These are phyloP conservation scores for Aphodius sticticus DNA, from an alignment of 2,888 invertebrate species.

Conservation along the genomic window DNA sequence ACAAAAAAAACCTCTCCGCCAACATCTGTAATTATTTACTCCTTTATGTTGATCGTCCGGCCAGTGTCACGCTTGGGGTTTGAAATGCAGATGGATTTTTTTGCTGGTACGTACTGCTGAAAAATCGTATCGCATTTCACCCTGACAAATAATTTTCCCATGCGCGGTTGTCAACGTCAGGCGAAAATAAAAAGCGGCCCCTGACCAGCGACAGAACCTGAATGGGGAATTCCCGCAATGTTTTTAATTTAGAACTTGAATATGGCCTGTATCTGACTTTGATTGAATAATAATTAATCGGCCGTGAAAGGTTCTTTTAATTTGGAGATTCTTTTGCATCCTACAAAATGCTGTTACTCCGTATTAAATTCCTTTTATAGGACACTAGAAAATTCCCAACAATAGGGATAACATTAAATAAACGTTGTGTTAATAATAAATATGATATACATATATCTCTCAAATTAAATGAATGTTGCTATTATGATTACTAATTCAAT, in stretches of 20 bases:
- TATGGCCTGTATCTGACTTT: constrained; percentile 17
- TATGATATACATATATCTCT: no score
- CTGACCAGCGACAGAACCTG: background rate
- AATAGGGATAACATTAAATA: no score
- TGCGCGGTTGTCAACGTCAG: constrained; percentile 6
- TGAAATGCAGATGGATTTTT: background rate
- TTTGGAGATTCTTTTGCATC: background rate
- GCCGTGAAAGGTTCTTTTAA: background rate
- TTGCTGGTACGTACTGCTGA: background rate
- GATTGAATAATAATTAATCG: constrained; percentile 24
- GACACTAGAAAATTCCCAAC: no score
- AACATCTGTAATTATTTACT: constrained; percentile 4
- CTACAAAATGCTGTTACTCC: no score
- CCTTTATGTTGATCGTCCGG: background rate
- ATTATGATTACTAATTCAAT: no score
- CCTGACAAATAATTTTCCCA: background rate
- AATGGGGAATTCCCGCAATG: constrained; percentile 9
- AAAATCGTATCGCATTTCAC: background rate
- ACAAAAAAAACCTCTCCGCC: background rate
- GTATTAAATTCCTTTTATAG: no score
- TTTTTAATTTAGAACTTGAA: constrained; percentile 20
- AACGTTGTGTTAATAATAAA: no score
- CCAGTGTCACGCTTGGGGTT: background rate
- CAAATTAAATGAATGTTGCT: no score
- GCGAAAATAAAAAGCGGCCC: background rate